Evolutionary conservation across 2,797 vertebrate species (phyloP).

Genomic region (Onychomys torridus): DNA sequence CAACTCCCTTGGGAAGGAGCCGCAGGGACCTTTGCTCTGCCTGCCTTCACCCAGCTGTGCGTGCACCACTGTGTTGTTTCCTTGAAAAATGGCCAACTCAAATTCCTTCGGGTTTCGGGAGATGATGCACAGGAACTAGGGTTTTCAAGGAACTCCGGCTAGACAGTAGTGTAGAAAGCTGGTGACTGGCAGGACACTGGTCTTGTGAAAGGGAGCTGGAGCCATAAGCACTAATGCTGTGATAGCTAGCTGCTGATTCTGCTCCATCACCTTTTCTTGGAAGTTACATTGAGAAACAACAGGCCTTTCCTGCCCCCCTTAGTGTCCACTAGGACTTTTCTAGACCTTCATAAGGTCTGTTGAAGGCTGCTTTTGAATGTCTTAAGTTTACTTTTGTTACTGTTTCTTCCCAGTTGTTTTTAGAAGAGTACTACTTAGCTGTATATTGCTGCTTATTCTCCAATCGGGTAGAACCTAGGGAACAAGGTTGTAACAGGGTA

Average conservation of each 20-base stretch:
- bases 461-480: not conserved
- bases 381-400: constrained; percentile 12
- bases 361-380: not conserved
- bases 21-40: accelerated
- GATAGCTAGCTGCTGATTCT: constrained; percentile 41
- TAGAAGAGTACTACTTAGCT: not conserved
- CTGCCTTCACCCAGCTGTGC: not conserved
- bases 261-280: constrained; percentile 52
- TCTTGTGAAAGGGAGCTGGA: not conserved
- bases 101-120: not conserved
- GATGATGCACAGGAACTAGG: not conserved
- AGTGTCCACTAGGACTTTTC: not conserved
- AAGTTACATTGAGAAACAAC: constrained; percentile 11
- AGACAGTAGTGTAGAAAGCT: not conserved
- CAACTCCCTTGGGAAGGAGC: not conserved
- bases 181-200: not conserved
- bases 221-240: constrained; percentile 4
- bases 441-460: constrained; percentile 7
- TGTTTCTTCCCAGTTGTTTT: constrained; percentile 4
- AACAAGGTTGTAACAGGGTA: constrained; percentile 3
- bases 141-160: not conserved
- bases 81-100: not conserved
- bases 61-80: not conserved
- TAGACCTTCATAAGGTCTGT: not conserved
- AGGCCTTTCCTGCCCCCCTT: not conserved